Conservation (phyloP, 2,888 invertebrate genomes). For the Caenorhabditis sp. region DNA sequence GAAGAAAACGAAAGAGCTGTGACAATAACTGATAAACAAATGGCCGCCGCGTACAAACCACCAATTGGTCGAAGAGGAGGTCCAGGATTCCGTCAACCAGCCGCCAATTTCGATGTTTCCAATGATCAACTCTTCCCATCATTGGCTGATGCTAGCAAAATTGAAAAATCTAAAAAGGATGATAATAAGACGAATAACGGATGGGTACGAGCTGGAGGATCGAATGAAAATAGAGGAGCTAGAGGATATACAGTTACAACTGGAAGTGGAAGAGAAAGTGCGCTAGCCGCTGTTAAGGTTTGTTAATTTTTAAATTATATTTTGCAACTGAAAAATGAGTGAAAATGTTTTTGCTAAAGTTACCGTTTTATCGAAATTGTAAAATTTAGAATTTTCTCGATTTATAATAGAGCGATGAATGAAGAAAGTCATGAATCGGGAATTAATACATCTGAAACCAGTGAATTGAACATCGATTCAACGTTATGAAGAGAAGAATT, state of each 20-base stretch:
- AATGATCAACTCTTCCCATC: conserved; percentile 62
- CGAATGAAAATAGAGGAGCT: conserved; percentile 5
- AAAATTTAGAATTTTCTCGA: too few species aligned
- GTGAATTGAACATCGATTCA: too few species aligned
- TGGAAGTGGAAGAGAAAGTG: conserved; percentile 40
- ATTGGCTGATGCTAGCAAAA: conserved; percentile 61
- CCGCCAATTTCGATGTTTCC: conserved; percentile 41
- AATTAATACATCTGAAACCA: too few species aligned
- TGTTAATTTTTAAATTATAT: not conserved
- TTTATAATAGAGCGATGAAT: too few species aligned
- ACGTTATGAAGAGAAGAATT: too few species aligned
- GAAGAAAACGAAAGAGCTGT: conserved; percentile 36
- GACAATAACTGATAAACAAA: conserved; percentile 35
- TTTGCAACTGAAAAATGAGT: not conserved
- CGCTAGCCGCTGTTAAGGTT: conserved; percentile 47
- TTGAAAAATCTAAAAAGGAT: conserved; percentile 62
- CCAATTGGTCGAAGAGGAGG: conserved; percentile 9
- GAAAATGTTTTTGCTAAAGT: not conserved
- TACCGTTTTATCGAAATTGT: too few species aligned
- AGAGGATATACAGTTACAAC: conserved; percentile 12
- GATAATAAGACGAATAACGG: conserved; percentile 46
- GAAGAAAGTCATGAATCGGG: too few species aligned
- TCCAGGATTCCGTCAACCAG: not conserved
- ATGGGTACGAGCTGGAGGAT: conserved; percentile 36
- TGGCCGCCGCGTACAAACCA: conserved; percentile 39